These are phyloP conservation scores for Poeciliopsis gracilis DNA, from an alignment of 2,797 vertebrate species.

Conservation along the genomic window DNA sequence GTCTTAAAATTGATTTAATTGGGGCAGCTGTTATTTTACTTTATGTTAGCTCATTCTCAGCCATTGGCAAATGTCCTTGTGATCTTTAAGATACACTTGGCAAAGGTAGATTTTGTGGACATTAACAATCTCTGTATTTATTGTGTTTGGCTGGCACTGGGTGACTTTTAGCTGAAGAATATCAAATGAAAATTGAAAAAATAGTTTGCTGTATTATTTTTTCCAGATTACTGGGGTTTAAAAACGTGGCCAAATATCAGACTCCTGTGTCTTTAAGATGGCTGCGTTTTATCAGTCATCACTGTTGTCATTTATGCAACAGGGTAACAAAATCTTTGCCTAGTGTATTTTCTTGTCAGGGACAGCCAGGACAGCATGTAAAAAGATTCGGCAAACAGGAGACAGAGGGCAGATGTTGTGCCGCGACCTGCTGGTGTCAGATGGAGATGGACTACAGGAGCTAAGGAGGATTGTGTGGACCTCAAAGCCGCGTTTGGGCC, in stretches of 20 bases:
- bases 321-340: constrained; percentile 41
- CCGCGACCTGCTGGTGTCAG: constrained; percentile 45
- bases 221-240: constrained; percentile 12
- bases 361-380: constrained; percentile 42
- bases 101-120: constrained; percentile 29
- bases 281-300: constrained; percentile 7
- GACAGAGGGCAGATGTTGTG: constrained; percentile 38
- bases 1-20: constrained; percentile 7
- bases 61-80: constrained; percentile 13
- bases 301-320: constrained; percentile 13
- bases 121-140: constrained; percentile 7
- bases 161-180: constrained; percentile 9
- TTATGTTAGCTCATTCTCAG: constrained; percentile 46
- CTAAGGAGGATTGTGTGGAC: constrained; percentile 62
- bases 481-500: constrained; percentile 97
- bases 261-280: neutral
- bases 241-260: neutral
- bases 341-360: constrained; percentile 55
- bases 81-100: constrained; percentile 57
- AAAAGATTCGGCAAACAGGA: constrained; percentile 15
- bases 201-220: constrained; percentile 28
- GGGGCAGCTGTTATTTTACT: constrained; percentile 27
- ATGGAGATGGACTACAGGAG: constrained; percentile 43
- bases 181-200: constrained; percentile 11
- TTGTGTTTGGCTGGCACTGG: constrained; percentile 1